A percentile compares a stretch with the other conserved stretches of the same genome.
These are phyloP conservation scores for Tor tambroides DNA, from an alignment of 2,113 vertebrate species.

Conservation along the genomic window DNA sequence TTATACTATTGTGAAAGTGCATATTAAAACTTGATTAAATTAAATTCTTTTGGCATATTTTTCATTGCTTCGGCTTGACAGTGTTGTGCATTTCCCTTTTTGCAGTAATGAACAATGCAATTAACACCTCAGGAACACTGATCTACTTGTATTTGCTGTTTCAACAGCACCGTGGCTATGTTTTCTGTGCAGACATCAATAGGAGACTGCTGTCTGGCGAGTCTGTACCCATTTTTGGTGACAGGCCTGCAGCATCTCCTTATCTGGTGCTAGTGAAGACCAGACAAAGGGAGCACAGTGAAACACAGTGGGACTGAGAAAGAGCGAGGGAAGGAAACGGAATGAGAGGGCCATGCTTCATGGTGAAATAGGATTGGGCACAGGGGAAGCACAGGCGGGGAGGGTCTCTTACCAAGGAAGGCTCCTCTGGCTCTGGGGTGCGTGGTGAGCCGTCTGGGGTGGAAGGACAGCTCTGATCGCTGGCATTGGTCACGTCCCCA, in stretches of 20 bases:
- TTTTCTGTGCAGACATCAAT: constrained; percentile 28
- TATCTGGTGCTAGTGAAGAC: constrained; percentile 51
- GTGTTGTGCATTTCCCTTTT: not conserved
- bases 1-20: not conserved
- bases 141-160: constrained; percentile 42
- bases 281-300: constrained; percentile 61
- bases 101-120: constrained; percentile 42
- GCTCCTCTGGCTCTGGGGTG: too few relatives aligned
- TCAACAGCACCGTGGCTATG: constrained; percentile 40
- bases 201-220: constrained; percentile 24
- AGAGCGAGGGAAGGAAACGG: constrained; percentile 15
- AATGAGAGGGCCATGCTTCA: constrained; percentile 38
- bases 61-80: too few relatives aligned
- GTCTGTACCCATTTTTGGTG: constrained; percentile 55
- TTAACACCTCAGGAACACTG: constrained; percentile 47
- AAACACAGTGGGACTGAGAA: not conserved
- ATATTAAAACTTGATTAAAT: constrained; percentile 7
- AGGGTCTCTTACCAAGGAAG: too few relatives aligned
- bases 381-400: not conserved
- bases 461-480: too few relatives aligned
- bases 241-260: constrained; percentile 50
- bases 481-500: too few relatives aligned
- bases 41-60: not conserved
- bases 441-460: too few relatives aligned
- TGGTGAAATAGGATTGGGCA: constrained; percentile 35